Conservation (phyloP, 2,113 vertebrate species). For the Sinocyclocheilus anophthalmus region DNA sequence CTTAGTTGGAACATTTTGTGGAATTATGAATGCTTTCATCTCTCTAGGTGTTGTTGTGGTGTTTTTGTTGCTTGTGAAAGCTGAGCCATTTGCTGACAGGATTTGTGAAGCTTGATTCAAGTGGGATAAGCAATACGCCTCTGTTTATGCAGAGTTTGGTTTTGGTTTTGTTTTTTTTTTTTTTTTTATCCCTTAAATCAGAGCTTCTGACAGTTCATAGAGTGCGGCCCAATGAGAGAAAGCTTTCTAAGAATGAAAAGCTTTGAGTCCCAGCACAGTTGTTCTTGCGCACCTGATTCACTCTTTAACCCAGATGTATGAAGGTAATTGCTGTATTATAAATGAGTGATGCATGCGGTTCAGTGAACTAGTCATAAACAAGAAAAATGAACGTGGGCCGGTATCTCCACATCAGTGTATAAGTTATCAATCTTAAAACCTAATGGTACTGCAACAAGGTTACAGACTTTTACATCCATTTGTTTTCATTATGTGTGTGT, state of each 20-base stretch:
- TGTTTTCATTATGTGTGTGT: slow-evolving; percentile 24
- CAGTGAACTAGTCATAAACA: slow-evolving; percentile 28
- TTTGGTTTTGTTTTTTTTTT: too few species aligned
- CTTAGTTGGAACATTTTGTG: slow-evolving; percentile 14
- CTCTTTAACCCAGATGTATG: slow-evolving; percentile 33
- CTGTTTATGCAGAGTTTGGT: slow-evolving; percentile 38
- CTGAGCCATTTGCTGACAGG: slow-evolving; percentile 12
- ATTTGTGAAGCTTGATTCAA: slow-evolving; percentile 6
- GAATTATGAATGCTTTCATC: slow-evolving; percentile 25
- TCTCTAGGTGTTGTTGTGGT: too few species aligned
- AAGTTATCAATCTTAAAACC: slow-evolving; percentile 35
- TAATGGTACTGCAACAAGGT: slow-evolving; percentile 33
- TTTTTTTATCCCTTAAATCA: too few species aligned
- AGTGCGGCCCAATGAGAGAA: not conserved
- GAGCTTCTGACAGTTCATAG: not conserved
- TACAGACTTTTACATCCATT: slow-evolving; percentile 39
- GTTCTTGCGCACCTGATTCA: slow-evolving; percentile 19
- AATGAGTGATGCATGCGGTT: not conserved
- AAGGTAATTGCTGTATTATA: slow-evolving; percentile 32
- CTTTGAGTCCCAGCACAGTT: not conserved
- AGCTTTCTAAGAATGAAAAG: not conserved
- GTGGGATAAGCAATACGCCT: slow-evolving; percentile 11
- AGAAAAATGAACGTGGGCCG: slow-evolving; percentile 2
- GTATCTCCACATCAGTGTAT: slow-evolving; percentile 5
- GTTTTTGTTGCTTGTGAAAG: not conserved